Conservation (phyloP, 1,140 invertebrate genomes). For the Pseudachorutes palmiensis region DNA sequence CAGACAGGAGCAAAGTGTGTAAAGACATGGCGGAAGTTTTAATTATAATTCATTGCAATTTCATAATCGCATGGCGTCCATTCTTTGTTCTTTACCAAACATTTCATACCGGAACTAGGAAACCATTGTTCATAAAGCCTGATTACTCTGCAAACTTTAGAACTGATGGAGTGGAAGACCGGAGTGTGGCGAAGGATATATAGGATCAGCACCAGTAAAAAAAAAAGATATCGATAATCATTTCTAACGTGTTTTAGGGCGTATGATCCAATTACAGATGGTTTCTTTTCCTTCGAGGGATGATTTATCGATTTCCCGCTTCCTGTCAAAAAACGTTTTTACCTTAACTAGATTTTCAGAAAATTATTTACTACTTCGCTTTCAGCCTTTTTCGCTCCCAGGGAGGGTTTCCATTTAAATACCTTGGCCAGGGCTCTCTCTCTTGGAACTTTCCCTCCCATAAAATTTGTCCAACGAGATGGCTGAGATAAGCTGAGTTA, state of each 20-base stretch:
- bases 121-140: too few species aligned
- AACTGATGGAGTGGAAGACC: too few species aligned
- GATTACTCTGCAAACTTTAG: too few species aligned
- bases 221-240: not conserved
- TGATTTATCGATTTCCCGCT: not conserved
- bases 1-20: too few species aligned
- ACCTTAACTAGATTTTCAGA: not conserved
- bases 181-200: too few species aligned
- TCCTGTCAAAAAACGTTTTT: not conserved
- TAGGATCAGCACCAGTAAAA: too few species aligned
- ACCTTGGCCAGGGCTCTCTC: not conserved
- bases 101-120: too few species aligned
- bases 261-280: conserved; percentile 1
- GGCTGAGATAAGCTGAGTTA: not conserved
- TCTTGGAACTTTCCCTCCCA: not conserved
- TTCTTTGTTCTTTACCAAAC: too few species aligned
- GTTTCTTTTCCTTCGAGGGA: not conserved
- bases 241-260: not conserved
- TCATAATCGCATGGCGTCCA: too few species aligned
- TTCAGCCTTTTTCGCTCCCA: not conserved
- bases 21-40: too few species aligned
- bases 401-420: not conserved
- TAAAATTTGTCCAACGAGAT: conserved; percentile 2
- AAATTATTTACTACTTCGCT: conserved; percentile 1
- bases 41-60: too few species aligned